Evolutionary conservation across 1,140 invertebrate genomes (phyloP).

Genomic region (Stenopsyche tienmushanensis): DNA sequence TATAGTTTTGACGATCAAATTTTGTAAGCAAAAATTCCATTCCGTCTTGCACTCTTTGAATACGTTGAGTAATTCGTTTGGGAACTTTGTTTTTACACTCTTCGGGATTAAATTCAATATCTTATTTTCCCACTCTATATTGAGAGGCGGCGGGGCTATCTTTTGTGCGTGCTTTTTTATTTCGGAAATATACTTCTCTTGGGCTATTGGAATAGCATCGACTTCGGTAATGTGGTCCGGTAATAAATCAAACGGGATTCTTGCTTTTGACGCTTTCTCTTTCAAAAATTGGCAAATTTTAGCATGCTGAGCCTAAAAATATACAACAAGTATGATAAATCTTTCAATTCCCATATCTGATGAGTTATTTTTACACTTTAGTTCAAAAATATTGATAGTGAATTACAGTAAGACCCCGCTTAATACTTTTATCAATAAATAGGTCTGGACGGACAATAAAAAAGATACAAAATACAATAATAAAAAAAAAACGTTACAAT

Average conservation of each 20-base stretch:
- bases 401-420: not conserved
- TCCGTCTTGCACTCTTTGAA: conserved; percentile 54
- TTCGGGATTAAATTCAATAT: conserved; percentile 52
- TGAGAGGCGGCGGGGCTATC: conserved; percentile 51
- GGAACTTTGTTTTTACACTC: conserved; percentile 49
- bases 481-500: too few relatives aligned
- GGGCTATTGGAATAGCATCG: conserved; percentile 40
- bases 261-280: conserved; percentile 27
- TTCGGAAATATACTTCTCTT: conserved; percentile 48
- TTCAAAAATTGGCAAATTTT: conserved; percentile 35
- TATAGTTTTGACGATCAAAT: conserved; percentile 53
- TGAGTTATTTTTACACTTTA: not conserved
- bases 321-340: not conserved
- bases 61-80: conserved; percentile 48
- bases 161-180: conserved; percentile 49
- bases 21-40: conserved; percentile 54
- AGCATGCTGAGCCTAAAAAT: conserved; percentile 33
- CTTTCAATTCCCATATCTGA: not conserved
- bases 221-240: conserved; percentile 1
- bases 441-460: too few relatives aligned
- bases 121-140: conserved; percentile 54
- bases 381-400: not conserved
- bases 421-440: not conserved
- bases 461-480: too few relatives aligned
- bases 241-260: conserved; percentile 13